Evolutionary conservation across 1,140 invertebrate species (phyloP).

Genomic region (Nylanderia fulva): DNA sequence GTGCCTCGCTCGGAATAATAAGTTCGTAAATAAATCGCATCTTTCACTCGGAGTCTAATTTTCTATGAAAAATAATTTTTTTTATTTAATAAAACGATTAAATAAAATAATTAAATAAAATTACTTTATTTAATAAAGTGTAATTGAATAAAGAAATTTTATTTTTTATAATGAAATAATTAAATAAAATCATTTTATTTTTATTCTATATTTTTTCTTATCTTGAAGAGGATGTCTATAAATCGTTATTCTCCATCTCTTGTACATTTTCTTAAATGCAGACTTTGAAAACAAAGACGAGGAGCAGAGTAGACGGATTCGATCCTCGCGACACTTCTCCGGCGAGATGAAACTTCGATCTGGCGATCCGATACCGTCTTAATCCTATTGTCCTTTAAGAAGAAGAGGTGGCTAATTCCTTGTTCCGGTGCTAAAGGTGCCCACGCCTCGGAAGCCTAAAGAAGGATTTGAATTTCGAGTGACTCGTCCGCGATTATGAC

Average conservation of each 20-base stretch:
- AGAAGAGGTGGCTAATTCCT: slow-evolving; percentile 40
- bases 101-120: too few species aligned
- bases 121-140: too few species aligned
- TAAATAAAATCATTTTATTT: neutral
- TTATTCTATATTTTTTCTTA: neutral
- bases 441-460: slow-evolving; percentile 60
- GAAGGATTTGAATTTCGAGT: slow-evolving; percentile 70
- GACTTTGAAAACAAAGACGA: neutral
- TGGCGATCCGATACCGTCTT: slow-evolving; percentile 29
- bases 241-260: neutral
- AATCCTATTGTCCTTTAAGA: slow-evolving; percentile 67
- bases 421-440: slow-evolving; percentile 36
- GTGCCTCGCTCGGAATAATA: too few species aligned
- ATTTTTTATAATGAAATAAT: too few species aligned
- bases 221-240: neutral
- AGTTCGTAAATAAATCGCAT: neutral
- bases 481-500: slow-evolving; percentile 25
- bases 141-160: too few species aligned
- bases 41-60: neutral
- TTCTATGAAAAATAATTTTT: neutral
- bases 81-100: too few species aligned
- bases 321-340: neutral
- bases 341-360: slow-evolving; percentile 29
- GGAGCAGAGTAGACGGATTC: neutral
- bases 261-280: neutral